Evolutionary conservation across 2,113 vertebrate species (phyloP).

Genomic region (Gnathonemus longibarbis): DNA sequence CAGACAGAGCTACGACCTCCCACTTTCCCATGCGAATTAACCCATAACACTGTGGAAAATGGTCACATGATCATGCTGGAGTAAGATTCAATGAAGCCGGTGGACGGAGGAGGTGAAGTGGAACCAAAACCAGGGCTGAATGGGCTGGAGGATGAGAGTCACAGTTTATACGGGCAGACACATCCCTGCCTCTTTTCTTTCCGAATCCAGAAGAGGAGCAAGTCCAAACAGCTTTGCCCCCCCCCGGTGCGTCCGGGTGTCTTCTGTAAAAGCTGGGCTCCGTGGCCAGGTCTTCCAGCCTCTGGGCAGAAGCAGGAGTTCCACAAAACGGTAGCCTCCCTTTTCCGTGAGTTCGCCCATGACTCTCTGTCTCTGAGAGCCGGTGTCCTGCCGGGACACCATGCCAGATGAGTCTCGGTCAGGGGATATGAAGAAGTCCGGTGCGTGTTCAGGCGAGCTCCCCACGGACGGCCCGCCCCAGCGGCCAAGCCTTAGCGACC

Average conservation of each 20-base stretch:
- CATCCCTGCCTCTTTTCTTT: neutral
- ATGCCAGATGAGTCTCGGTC: neutral
- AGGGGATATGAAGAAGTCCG: neutral
- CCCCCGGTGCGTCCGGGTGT: neutral
- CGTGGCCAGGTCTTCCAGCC: slow-evolving; percentile 17
- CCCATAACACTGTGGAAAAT: neutral
- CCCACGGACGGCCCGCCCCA: neutral
- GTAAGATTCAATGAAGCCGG: neutral
- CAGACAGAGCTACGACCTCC: neutral
- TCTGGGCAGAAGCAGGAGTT: slow-evolving; percentile 41
- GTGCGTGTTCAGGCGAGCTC: neutral
- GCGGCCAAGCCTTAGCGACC: slow-evolving; percentile 70
- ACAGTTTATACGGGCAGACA: neutral
- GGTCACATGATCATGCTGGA: slow-evolving; percentile 23
- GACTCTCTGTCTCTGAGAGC: slow-evolving; percentile 28
- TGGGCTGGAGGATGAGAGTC: neutral
- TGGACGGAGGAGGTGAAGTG: neutral
- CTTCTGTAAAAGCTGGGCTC: slow-evolving; percentile 11
- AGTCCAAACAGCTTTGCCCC: neutral
- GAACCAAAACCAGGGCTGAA: neutral
- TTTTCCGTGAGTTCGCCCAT: neutral
- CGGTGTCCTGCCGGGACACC: slow-evolving; percentile 7
- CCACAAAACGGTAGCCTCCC: slow-evolving; percentile 36
- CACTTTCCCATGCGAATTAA: neutral
- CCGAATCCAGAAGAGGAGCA: slow-evolving; percentile 1